phyloP scores from a whole-genome alignment of 92 coral and sea anemone genomes.

The Nematostella vectensis region DNA sequence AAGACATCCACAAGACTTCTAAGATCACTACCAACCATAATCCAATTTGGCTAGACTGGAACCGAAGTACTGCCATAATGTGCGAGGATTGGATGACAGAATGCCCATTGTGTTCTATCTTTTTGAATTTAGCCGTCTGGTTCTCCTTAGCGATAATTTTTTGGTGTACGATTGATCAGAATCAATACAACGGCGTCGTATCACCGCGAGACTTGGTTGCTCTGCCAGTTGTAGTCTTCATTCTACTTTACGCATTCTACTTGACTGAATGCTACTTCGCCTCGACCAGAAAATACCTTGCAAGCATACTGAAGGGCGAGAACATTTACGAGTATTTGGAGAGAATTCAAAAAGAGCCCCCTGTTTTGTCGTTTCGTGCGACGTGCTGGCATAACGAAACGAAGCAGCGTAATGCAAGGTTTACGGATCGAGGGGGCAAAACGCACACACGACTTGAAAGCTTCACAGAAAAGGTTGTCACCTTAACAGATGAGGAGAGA shows the following conservation, averaged over 20 bases:
- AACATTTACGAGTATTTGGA: conserved; percentile 20
- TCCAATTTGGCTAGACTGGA: too few relatives aligned
- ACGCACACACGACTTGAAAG: conserved; percentile 29
- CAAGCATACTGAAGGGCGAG: conserved; percentile 16
- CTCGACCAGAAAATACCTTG: conserved; percentile 28
- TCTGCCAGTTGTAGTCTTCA: conserved; percentile 40
- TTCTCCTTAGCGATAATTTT: conserved; percentile 23
- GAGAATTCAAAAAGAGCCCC: conserved; percentile 19
- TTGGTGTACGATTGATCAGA: conserved; percentile 32
- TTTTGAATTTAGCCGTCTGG: conserved; percentile 38
- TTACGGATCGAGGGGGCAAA: conserved; percentile 44
- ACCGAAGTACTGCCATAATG: too few relatives aligned
- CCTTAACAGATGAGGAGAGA: conserved; percentile 24
- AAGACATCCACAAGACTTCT: too few relatives aligned
- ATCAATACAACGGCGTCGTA: conserved; percentile 34
- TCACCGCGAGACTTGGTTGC: conserved; percentile 45
- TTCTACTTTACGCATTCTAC: conserved; percentile 36
- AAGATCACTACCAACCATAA: too few relatives aligned
- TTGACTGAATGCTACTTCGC: conserved; percentile 50
- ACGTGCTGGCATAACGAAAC: conserved; percentile 55
- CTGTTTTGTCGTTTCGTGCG: conserved; percentile 31
- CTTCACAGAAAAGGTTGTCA: conserved; percentile 38
- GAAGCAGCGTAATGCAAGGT: conserved; percentile 25
- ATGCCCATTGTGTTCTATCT: conserved; percentile 52
- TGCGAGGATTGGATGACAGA: conserved; percentile 64